Percentiles rank a stretch among this genome's conserved stretches.
These are phyloP conservation scores for Ahaetulla prasina DNA, from an alignment of 2,113 vertebrate genomes.

Conservation along the genomic window DNA sequence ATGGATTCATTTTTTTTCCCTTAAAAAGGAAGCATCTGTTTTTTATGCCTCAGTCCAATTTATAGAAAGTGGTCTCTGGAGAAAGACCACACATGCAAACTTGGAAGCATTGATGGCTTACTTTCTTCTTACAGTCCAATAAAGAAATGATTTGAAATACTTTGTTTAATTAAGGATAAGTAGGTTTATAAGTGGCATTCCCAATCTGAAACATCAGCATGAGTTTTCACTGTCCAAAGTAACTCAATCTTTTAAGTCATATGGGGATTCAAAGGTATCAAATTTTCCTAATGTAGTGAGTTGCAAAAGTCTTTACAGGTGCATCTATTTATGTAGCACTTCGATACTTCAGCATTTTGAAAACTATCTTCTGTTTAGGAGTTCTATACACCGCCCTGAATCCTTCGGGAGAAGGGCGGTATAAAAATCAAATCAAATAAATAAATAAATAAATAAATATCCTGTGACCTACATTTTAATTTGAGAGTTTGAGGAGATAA, in stretches of 20 bases:
- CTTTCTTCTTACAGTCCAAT: background rate
- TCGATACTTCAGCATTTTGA: background rate
- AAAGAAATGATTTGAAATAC: constrained; percentile 7
- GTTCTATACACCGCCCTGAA: too few species aligned
- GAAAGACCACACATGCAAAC: constrained; percentile 23
- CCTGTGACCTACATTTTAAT: background rate
- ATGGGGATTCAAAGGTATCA: background rate
- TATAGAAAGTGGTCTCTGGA: constrained; percentile 10
- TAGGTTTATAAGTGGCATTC: background rate
- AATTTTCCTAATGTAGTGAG: background rate
- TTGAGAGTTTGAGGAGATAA: background rate
- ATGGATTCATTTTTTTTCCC: background rate
- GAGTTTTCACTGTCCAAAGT: background rate
- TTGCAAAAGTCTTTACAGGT: background rate
- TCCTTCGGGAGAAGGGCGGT: too few species aligned
- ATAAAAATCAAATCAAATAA: too few species aligned
- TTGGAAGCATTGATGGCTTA: constrained; percentile 1
- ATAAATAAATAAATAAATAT: too few species aligned
- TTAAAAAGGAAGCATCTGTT: constrained; percentile 13
- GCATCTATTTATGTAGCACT: background rate
- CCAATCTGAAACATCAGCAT: background rate
- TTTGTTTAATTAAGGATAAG: constrained; percentile 32
- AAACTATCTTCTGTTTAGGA: background rate
- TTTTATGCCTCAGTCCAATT: constrained; percentile 12
- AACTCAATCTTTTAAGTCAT: background rate